Percentiles rank a stretch among this genome's conserved stretches.
These are phyloP conservation scores for Palythoa grandiflora DNA, from an alignment of 92 coral and sea anemone species.

Conservation along the genomic window DNA sequence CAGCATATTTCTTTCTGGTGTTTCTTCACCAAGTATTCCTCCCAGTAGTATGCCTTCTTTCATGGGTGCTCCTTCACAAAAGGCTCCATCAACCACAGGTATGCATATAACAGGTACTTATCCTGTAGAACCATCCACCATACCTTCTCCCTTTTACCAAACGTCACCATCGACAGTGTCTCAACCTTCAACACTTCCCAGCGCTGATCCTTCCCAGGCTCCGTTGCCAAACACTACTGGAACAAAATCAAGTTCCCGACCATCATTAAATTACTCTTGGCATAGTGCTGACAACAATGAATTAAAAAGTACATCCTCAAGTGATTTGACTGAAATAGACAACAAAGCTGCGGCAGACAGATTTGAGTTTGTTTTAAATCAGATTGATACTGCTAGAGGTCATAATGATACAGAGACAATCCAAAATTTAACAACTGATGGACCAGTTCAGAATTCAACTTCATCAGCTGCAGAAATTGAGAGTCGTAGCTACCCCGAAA, in stretches of 20 bases:
- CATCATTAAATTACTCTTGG: background rate
- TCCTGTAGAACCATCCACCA: background rate
- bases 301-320: conserved; percentile 17
- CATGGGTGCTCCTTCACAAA: background rate
- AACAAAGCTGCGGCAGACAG: conserved; percentile 72
- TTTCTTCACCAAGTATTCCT: conserved; percentile 37
- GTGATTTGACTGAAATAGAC: conserved; percentile 32
- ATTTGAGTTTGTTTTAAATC: conserved; percentile 89
- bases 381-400: conserved; percentile 80
- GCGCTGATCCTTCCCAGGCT: background rate
- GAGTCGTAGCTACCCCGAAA: conserved; percentile 64
- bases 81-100: background rate
- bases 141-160: background rate
- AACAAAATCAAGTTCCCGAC: conserved; percentile 36
- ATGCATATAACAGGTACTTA: background rate
- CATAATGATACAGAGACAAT: conserved; percentile 57
- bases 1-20: conserved; percentile 29
- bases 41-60: conserved; percentile 52
- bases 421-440: conserved; percentile 2
- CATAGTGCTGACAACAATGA: conserved; percentile 10
- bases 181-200: background rate
- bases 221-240: background rate
- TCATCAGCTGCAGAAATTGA: conserved; percentile 67
- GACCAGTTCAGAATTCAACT: conserved; percentile 53
- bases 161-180: background rate